phyloP scores from a whole-genome alignment of 2,888 invertebrate genomes.

The Octonoba sinensis region DNA sequence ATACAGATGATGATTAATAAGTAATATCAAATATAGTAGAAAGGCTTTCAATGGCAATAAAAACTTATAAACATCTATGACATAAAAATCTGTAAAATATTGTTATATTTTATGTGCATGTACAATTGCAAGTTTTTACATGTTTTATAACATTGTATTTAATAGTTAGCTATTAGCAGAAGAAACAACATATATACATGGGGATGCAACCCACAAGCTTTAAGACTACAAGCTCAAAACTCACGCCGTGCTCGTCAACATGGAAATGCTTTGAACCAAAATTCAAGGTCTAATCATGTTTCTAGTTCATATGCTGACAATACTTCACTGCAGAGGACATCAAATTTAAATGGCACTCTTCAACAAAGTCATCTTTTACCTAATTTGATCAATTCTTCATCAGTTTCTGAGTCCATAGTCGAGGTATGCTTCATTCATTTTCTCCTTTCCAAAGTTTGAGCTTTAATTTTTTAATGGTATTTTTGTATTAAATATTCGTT shows the following conservation, averaged over 20 bases:
- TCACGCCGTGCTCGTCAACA: conserved; percentile 55
- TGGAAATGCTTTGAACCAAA: conserved; percentile 22
- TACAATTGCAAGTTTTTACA: too few relatives aligned
- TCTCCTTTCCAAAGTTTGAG: too few relatives aligned
- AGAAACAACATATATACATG: conserved; percentile 80
- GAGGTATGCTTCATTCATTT: conserved; percentile 39
- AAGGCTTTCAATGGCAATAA: too few relatives aligned
- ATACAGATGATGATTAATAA: too few relatives aligned
- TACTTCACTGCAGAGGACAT: conserved; percentile 9
- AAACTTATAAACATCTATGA: too few relatives aligned
- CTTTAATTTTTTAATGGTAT: too few relatives aligned
- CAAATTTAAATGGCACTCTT: conserved; percentile 22
- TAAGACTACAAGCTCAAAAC: conserved; percentile 78
- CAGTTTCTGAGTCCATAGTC: conserved; percentile 58
- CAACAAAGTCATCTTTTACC: conserved; percentile 68
- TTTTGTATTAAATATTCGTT: neutral
- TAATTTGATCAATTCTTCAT: conserved; percentile 67
- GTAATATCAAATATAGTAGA: too few relatives aligned
- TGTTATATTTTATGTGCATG: too few relatives aligned
- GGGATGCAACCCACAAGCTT: conserved; percentile 83
- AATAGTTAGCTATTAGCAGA: conserved; percentile 78
- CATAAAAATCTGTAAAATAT: too few relatives aligned
- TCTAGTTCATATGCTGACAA: conserved; percentile 2
- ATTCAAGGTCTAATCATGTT: conserved; percentile 23
- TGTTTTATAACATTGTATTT: too few relatives aligned